Percentiles rank a stretch among this genome's conserved stretches.
Conservation (phyloP, 2,113 vertebrate species). For the Haemorhous mexicanus region DNA sequence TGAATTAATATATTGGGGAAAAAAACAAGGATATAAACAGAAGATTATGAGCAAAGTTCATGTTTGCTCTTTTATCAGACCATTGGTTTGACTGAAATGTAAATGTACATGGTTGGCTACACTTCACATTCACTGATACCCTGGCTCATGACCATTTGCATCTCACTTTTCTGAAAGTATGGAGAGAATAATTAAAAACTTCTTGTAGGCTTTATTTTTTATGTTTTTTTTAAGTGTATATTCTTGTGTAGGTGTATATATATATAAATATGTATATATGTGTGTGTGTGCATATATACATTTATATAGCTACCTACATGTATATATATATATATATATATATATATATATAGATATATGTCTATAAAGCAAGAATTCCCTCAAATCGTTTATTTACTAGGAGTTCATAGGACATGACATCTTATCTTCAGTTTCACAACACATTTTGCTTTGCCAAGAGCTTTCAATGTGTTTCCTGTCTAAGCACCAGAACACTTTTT, state of each 20-base stretch:
- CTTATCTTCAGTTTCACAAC: not conserved
- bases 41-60: not conserved
- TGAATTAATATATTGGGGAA: not conserved
- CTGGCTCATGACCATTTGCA: not conserved
- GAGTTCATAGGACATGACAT: not conserved
- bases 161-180: not conserved
- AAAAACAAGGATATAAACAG: not conserved
- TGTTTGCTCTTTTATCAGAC: not conserved
- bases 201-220: not conserved
- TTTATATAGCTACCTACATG: not conserved
- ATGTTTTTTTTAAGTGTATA: not conserved
- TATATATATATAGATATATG: no score
- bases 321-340: no score
- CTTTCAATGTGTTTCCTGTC: not conserved
- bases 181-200: not conserved
- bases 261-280: accelerated
- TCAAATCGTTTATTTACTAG: not conserved
- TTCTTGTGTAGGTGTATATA: not conserved
- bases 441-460: not conserved
- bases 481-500: not conserved
- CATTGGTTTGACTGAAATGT: not conserved
- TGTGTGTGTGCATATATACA: not conserved
- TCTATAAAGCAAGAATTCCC: not conserved
- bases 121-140: not conserved
- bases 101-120: not conserved